These are phyloP conservation scores for Caenorhabditis uteleia DNA, from an alignment of 2,888 invertebrate species.

Conservation along the genomic window DNA sequence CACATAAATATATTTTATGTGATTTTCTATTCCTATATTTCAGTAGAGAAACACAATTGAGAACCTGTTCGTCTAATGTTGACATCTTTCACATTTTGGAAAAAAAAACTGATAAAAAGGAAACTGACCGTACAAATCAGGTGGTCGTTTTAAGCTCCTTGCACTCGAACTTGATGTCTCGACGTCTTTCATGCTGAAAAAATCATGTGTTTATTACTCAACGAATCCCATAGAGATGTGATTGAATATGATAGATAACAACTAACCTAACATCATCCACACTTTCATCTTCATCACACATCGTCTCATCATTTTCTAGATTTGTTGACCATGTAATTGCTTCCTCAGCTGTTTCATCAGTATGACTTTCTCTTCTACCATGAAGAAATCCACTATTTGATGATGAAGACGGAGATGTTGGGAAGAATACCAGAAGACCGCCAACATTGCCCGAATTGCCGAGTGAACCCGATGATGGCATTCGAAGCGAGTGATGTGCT, in stretches of 20 bases:
- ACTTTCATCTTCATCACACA: constrained; percentile 11
- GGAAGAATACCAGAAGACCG: constrained; percentile 35
- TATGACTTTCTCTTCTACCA: constrained; percentile 21
- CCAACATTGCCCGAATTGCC: not conserved
- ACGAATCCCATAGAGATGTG: too few relatives aligned
- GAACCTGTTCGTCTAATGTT: too few relatives aligned
- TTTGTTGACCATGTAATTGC: constrained; percentile 18
- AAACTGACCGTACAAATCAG: constrained; percentile 20
- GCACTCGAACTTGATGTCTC: constrained; percentile 5
- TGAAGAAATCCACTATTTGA: constrained; percentile 1
- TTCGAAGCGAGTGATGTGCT: too few relatives aligned
- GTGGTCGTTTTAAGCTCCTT: constrained; percentile 29
- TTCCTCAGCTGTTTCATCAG: constrained; percentile 29
- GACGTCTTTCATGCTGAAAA: constrained; percentile 25
- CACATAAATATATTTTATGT: too few relatives aligned
- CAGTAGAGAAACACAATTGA: too few relatives aligned
- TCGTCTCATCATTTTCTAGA: constrained; percentile 21
- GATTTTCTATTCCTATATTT: too few relatives aligned
- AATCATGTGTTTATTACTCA: not conserved
- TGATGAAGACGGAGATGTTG: constrained; percentile 26
- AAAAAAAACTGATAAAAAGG: too few relatives aligned
- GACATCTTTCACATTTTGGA: too few relatives aligned
- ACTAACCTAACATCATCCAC: constrained; percentile 12
- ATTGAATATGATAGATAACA: not conserved
- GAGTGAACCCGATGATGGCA: constrained; percentile 7